Evolutionary conservation across 92 coral and sea anemone species (phyloP), one percentile per base, ranked within the genome.

Genomic region (Epizoanthus illoricatus): DNA sequence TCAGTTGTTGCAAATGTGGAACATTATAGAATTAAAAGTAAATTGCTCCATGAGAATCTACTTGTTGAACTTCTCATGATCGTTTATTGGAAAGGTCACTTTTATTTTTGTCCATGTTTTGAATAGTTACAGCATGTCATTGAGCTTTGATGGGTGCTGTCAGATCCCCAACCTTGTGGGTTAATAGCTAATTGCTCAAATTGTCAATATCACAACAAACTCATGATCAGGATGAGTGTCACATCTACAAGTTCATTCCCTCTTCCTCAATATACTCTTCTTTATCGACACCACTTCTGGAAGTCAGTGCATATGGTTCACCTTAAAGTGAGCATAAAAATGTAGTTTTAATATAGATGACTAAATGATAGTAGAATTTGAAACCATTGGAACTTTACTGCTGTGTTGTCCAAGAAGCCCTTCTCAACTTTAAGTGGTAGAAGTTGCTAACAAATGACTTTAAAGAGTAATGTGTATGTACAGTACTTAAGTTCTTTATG

Each of bases 161-260:
- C 17, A 11, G 42, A 39, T 8, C 39, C 39, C 21, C 3, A 65
- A 24, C 20, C 13, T 49, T 11, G 36, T 19, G 68, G 28, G 70
- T 28, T 65, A 15, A 23, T 12, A 5, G 42, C 40, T 68, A 43
- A 15, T 39, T 68, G 72, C 47, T 68, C 10, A 39, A 68, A 39
- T 68, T 68, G 52, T 68, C 40, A 24, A 9, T 68, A 19, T 0
- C 3, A 49, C 56, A 49, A 49, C 56, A 16, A 39, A 17, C 19
- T 9, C 49, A 68, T 11, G 42, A 68, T 9, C 49, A 68, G 20
- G 42, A 68, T 68, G 72, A 68, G 3, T 68, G 52, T 5, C n/a
- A 68, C 72, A 33, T 21, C 72, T 33, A 68, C 72, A 68, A 68
- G 72, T 68, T 68, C 72, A 41, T 68, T 68, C 33, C 72, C 49